Evolutionary conservation across 2,113 vertebrate genomes (phyloP).

Genomic region (cat (Felis catus)): F.catus_Fca126_mat1.0 CM031426.1:37665501-37666000

Average conservation of each 20-base stretch:
- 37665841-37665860: too few species aligned
- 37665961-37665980: too few species aligned
- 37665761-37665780: neutral
- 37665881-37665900: too few species aligned
- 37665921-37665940: too few species aligned
- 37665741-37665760: neutral
- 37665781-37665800: neutral
- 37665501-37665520: slow-evolving; percentile 39
- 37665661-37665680: neutral
- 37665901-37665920: too few species aligned
- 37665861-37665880: too few species aligned
- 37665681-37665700: neutral
- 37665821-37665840: neutral
- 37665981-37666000: too few species aligned
- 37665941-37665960: too few species aligned
- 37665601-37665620: neutral
- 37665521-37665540: neutral
- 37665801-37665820: neutral
- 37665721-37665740: neutral
- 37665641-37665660: slow-evolving; percentile 9
- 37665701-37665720: neutral
- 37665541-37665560: neutral
- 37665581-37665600: neutral
- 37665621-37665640: neutral
- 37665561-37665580: slow-evolving; percentile 13